Conservation (phyloP, 2,888 invertebrate species). For the Zele albiditarsus region DNA sequence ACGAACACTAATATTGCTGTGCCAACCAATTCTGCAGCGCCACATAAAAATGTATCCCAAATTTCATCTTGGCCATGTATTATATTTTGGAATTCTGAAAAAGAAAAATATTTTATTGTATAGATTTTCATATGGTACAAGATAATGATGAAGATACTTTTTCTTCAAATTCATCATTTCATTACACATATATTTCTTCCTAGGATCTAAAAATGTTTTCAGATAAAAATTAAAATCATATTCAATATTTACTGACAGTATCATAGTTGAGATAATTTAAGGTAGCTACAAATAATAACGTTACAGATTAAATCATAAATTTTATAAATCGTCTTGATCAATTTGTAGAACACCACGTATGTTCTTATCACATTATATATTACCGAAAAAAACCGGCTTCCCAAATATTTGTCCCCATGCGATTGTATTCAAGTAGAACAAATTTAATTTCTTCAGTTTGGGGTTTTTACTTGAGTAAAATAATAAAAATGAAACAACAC, state of each 20-base stretch:
- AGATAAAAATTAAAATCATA: too few relatives aligned
- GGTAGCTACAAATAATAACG: not conserved
- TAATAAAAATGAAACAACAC: too few relatives aligned
- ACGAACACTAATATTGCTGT: constrained; percentile 67
- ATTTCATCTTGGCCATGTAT: constrained; percentile 56
- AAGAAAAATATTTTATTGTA: not conserved
- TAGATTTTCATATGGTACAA: too few relatives aligned
- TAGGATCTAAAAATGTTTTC: too few relatives aligned
- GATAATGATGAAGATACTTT: too few relatives aligned
- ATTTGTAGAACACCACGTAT: not conserved
- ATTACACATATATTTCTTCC: too few relatives aligned
- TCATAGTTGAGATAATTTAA: not conserved
- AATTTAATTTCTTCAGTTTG: too few relatives aligned
- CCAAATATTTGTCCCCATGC: too few relatives aligned
- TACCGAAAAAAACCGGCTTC: not conserved
- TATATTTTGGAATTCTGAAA: constrained; percentile 56
- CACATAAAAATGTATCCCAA: constrained; percentile 56
- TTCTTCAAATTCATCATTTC: too few relatives aligned
- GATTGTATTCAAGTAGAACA: too few relatives aligned
- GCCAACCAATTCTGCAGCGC: constrained; percentile 69
- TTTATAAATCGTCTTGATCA: not conserved
- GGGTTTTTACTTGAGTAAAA: too few relatives aligned
- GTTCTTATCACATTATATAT: not conserved
- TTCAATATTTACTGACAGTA: too few relatives aligned
- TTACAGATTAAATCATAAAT: not conserved